Base-by-base conservation (phyloP, 2,888 invertebrate genomes). In the Heliconius ethilla region DNA sequence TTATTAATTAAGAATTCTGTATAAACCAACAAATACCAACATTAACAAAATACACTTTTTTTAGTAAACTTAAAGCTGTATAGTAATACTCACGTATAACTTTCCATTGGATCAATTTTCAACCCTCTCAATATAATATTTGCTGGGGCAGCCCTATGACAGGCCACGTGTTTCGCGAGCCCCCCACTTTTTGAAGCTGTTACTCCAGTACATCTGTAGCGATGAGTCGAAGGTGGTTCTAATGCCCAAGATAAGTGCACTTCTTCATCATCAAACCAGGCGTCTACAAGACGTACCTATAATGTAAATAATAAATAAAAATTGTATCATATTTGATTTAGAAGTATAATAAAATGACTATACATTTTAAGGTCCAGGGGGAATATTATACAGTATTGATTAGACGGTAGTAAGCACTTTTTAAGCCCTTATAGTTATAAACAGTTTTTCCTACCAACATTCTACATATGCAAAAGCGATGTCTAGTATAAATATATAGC, bases 201-300 rank as follows among this genome's bases (percentile, higher is more conserved):
- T 3, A 92, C 91, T 2, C 92, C 94, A 15, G 93, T 92, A 81
- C 94, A 94, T 22, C 93, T 84, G 78, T 89, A 91, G n/a, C 91
- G 87, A 37, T 87, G 86, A 0, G 87, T 86, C 0, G 91, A 89
- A 0, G 90, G 89, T 0, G 92, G 92, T 6, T 93, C 93, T 2
- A 93, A 84, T 6, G 85, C 76, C 94, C 94, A 94, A n/a, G 93
- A 91, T 10, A 94, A 80, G 75, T 92, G 89, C 18, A 94, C 89
- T 81, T 91, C 92, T 83, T 92, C 91, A 18, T 92, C 91, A 45
- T 93, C 92, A 76, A 89, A 90, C 89, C 91, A 93, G 0, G 92
- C 91, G 78, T 94, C 94, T 83, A 89, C 81, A 0, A 94, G 88
- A 63, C 86, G 89, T 18, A 93, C 90, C 94, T 94, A 79, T 40